These are phyloP conservation scores for Micronycteris hirsuta DNA, from an alignment of 2,113 vertebrate genomes.

Conservation along the genomic window DNA sequence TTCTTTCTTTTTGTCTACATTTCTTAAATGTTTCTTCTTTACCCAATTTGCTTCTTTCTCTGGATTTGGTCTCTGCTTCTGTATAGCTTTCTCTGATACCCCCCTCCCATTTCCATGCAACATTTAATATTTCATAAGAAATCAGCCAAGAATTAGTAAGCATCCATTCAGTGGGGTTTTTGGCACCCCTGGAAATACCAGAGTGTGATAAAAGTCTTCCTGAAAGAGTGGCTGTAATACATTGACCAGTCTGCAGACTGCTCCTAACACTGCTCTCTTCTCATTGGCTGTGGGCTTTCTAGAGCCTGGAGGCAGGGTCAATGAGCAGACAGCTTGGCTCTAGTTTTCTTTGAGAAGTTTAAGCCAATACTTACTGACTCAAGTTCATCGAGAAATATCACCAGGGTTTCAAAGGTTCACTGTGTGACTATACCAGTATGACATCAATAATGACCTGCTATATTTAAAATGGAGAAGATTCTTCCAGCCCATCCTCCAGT, in stretches of 20 bases:
- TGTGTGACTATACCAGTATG: background rate
- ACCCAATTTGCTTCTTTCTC: background rate
- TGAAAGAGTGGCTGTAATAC: background rate
- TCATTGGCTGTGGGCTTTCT: background rate
- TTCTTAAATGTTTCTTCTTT: conserved; percentile 7
- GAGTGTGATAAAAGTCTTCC: background rate
- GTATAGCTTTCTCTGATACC: background rate
- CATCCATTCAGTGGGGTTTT: background rate
- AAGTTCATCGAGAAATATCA: background rate
- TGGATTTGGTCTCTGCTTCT: conserved; percentile 13
- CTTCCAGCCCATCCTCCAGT: background rate
- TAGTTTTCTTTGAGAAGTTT: background rate
- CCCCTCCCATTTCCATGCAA: background rate
- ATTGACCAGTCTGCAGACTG: background rate
- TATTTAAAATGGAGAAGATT: background rate
- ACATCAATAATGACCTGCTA: background rate
- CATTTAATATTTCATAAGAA: conserved; percentile 37
- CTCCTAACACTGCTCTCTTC: background rate
- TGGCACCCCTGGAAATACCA: background rate
- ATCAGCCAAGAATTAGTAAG: background rate
- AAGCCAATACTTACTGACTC: background rate
- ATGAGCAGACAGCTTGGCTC: background rate
- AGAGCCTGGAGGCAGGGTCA: background rate
- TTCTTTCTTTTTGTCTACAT: background rate
- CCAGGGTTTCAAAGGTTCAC: background rate